phyloP scores from a whole-genome alignment of 2,888 invertebrate species.

The Epinotia ramella region DNA sequence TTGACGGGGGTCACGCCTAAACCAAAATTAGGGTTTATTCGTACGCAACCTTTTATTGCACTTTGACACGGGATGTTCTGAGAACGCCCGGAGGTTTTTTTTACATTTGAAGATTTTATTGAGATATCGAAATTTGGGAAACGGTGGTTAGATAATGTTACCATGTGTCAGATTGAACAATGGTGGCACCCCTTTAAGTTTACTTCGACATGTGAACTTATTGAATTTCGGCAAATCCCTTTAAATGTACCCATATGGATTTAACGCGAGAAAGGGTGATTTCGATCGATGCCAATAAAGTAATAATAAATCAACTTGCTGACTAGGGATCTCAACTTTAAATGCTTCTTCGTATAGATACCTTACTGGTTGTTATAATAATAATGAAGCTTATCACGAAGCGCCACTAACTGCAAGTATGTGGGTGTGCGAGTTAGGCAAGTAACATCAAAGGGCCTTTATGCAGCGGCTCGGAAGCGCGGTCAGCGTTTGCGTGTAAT shows the following conservation, averaged over 20 bases:
- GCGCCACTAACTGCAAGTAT: slow-evolving; percentile 4
- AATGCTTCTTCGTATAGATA: slow-evolving; percentile 1
- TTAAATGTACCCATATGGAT: slow-evolving; percentile 46
- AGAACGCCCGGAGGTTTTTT: slow-evolving; percentile 75
- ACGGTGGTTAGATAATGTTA: slow-evolving; percentile 78
- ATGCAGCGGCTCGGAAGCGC: slow-evolving; percentile 69
- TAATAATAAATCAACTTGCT: slow-evolving; percentile 28
- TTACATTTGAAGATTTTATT: slow-evolving; percentile 71
- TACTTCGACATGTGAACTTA: slow-evolving; percentile 72
- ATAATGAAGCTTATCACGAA: slow-evolving; percentile 27
- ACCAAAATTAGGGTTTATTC: slow-evolving; percentile 82
- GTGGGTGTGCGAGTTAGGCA: not conserved
- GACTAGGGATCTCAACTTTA: not conserved
- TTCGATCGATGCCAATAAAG: slow-evolving; percentile 34
- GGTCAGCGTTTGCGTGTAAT: slow-evolving; percentile 73
- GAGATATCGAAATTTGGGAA: slow-evolving; percentile 75
- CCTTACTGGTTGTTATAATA: not conserved
- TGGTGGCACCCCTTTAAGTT: slow-evolving; percentile 69
- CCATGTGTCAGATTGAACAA: slow-evolving; percentile 65
- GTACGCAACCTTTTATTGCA: slow-evolving; percentile 79
- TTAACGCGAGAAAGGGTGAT: slow-evolving; percentile 41
- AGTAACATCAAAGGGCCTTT: slow-evolving; percentile 66
- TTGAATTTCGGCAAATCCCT: slow-evolving; percentile 60
- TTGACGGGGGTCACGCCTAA: slow-evolving; percentile 83
- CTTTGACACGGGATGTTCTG: slow-evolving; percentile 80